These are phyloP conservation scores for Pterocles gutturalis DNA, from an alignment of 2,113 vertebrate genomes.

Conservation along the genomic window DNA sequence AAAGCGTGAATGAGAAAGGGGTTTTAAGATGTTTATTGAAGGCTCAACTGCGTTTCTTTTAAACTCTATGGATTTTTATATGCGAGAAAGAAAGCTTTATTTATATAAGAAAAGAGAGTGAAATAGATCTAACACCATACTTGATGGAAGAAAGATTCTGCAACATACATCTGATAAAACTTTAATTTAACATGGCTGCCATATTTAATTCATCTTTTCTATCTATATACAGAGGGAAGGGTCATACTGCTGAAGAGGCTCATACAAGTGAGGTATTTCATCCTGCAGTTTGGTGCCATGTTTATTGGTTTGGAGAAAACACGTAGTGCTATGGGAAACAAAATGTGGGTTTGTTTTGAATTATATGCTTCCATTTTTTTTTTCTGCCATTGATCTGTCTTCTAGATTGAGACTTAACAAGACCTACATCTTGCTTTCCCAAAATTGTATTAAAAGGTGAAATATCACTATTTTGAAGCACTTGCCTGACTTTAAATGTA, in stretches of 20 bases:
- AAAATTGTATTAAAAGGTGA: background rate
- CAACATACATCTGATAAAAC: background rate
- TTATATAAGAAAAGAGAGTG: background rate
- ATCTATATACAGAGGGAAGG: background rate
- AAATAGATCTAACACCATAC: background rate
- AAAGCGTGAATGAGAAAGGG: background rate
- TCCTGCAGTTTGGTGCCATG: background rate
- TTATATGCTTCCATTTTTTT: background rate
- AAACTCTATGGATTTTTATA: background rate
- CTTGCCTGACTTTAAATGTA: background rate
- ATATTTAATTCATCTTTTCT: constrained; percentile 15
- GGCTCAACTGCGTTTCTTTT: background rate
- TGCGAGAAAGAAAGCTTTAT: background rate
- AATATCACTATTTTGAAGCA: background rate
- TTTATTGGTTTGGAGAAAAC: background rate
- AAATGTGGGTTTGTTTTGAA: background rate
- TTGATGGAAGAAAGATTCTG: background rate
- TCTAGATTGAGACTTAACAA: background rate
- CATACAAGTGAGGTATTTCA: background rate
- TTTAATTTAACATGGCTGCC: background rate
- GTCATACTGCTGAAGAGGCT: background rate
- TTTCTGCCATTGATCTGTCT: background rate
- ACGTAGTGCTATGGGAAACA: background rate
- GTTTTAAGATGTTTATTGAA: background rate
- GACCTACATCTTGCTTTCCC: background rate